Conservation (phyloP, 2,888 invertebrate genomes). For the Imbricaverruca yamaguchii region DNA sequence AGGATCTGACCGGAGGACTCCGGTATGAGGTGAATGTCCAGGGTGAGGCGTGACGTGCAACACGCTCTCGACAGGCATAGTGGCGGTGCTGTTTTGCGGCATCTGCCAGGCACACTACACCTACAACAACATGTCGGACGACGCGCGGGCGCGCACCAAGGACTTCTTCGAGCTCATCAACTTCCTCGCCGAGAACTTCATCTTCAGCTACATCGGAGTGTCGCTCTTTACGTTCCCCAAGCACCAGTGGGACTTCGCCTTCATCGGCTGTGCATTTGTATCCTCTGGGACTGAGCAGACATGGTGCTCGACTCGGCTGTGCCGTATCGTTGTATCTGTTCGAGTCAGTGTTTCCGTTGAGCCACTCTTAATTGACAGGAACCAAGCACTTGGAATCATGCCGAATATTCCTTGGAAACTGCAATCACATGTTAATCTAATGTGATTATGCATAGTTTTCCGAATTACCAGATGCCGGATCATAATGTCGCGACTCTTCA, state of each 20-base stretch:
- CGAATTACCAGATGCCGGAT: no score
- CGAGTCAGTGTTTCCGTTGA: no score
- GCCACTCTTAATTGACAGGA: no score
- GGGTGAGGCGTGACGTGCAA: not conserved
- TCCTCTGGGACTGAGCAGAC: slow-evolving; percentile 51
- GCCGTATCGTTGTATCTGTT: no score
- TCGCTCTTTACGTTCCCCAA: slow-evolving; percentile 97
- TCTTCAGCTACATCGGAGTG: slow-evolving; percentile 96
- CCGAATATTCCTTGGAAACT: no score
- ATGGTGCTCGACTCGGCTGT: not conserved
- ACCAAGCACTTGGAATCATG: no score
- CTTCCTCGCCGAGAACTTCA: slow-evolving; percentile 95
- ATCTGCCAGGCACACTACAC: slow-evolving; percentile 99
- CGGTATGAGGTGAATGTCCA: no score
- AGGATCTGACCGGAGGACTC: no score
- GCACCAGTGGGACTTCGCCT: slow-evolving; percentile 85
- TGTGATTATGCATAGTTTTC: no score
- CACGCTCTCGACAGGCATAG: slow-evolving; percentile 58
- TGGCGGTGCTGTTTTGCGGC: slow-evolving; percentile 95
- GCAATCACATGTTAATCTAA: no score
- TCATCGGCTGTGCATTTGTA: slow-evolving; percentile 90
- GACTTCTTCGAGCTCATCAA: slow-evolving; percentile 88
- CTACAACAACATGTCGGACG: slow-evolving; percentile 85
- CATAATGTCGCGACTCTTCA: no score
- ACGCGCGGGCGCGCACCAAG: slow-evolving; percentile 79